Percentiles rank a stretch among this genome's conserved stretches.
Conservation (phyloP, 2,797 vertebrate species). For the Xerus rutilus region DNA sequence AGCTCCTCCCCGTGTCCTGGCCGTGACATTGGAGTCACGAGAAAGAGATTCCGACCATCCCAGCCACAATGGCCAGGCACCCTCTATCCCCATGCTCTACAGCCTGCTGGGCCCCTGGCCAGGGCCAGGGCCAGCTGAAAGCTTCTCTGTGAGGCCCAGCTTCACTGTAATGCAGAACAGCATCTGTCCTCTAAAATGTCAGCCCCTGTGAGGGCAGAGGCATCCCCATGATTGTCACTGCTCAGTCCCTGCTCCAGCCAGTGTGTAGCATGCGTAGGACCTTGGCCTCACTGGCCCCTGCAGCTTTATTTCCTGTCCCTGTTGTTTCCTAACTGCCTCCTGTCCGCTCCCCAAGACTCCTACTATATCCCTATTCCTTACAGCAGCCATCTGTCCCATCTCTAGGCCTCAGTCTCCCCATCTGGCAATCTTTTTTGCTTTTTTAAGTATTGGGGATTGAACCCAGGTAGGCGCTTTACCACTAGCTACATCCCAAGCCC, state of each 20-base stretch:
- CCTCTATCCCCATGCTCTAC: conserved; percentile 53
- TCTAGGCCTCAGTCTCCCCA: neutral
- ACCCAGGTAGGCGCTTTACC: too few species aligned
- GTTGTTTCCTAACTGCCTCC: neutral
- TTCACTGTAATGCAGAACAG: neutral
- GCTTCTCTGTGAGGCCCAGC: neutral
- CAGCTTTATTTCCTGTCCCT: neutral
- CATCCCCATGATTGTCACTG: neutral
- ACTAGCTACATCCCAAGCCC: too few species aligned
- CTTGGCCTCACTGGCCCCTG: neutral
- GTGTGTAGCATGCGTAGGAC: neutral
- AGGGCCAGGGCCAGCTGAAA: neutral
- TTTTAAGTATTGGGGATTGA: too few species aligned
- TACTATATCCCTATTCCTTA: neutral
- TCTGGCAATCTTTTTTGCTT: neutral
- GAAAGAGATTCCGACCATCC: neutral
- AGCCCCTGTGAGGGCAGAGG: neutral
- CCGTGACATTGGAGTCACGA: neutral
- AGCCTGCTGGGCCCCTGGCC: conserved; percentile 62
- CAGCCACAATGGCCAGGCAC: conserved; percentile 41
- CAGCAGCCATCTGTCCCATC: neutral
- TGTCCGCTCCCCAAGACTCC: neutral
- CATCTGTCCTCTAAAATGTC: neutral
- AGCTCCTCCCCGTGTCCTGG: neutral
- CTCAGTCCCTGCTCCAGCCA: neutral